A percentile compares a stretch with the other conserved stretches of the same genome.
phyloP scores from a whole-genome alignment of 2,888 invertebrate genomes.

The Himalopsyche japonica region DNA sequence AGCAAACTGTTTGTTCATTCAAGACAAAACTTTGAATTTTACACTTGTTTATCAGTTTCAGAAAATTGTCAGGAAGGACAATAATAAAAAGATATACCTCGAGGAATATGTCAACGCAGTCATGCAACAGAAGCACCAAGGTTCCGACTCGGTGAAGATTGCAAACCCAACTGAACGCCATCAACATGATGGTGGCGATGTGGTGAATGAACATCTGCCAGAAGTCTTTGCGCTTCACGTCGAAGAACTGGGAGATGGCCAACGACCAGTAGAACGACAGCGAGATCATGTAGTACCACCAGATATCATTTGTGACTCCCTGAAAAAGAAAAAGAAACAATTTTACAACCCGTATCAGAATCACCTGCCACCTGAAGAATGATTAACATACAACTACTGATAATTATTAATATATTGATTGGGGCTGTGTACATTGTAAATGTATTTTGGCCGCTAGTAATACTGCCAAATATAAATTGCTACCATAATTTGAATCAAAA shows the following conservation, averaged over 20 bases:
- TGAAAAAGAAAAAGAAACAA: constrained; percentile 51
- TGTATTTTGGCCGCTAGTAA: too few species aligned
- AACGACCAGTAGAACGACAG: constrained; percentile 95
- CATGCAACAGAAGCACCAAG: constrained; percentile 83
- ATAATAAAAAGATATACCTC: constrained; percentile 60
- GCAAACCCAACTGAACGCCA: constrained; percentile 93
- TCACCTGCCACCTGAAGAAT: too few species aligned
- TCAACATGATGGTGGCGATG: constrained; percentile 85
- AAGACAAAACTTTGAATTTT: too few species aligned
- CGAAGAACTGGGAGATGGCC: constrained; percentile 90
- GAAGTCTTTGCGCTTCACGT: constrained; percentile 91
- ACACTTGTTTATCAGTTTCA: too few species aligned
- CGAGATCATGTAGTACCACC: constrained; percentile 98
- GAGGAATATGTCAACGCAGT: constrained; percentile 87
- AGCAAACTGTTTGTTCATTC: too few species aligned
- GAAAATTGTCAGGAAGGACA: too few species aligned
- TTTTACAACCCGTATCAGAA: neutral
- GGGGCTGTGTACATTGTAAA: too few species aligned
- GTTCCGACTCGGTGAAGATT: constrained; percentile 92
- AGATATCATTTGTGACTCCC: constrained; percentile 78
- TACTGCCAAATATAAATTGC: too few species aligned
- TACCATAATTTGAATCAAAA: too few species aligned
- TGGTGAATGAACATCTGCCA: constrained; percentile 99
- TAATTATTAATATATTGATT: too few species aligned
- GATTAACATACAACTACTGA: too few species aligned